Evolutionary conservation across 2,113 vertebrate genomes (phyloP), one percentile per base, ranked within the genome.

Genomic region (Osmerus eperlanus): DNA sequence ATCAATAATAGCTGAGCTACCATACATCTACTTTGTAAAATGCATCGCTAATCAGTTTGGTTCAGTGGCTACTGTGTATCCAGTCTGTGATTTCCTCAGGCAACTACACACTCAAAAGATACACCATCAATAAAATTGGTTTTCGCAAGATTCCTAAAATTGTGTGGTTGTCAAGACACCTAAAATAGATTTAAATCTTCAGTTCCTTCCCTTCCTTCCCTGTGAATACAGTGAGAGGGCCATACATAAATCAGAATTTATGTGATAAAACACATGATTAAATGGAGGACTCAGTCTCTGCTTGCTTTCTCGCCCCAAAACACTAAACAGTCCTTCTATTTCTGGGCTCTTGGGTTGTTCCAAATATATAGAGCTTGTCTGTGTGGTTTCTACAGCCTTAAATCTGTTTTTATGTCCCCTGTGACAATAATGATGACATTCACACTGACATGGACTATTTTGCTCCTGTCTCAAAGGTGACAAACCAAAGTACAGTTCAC

Each of bases 291-390:
- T 75, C 74, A 58, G 70, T 47, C 62, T 78, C 65, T 68, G 51
- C 70, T 73, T 68, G 47, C 75, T 81, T 65, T 75, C 71, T 77
- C 56, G 0, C 65, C 8, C 64, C 69, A 62, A 62, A 62, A 62
- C 60, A 62, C 62, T 41, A 41, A 65, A 36, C 29, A n/a, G 11
- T 2, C 16, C n/a, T 8, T 65, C 63, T 65, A 19, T 65, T 83
- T 84, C 83, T 56, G 64, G 66, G 70, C 15, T 1, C 3, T 11
- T 16, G 51, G 66, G 54, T 62, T 63, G 78, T 67, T 81, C 66
- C 60, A 14, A 21, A 70, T 62, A 77, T 83, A 80, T 83, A 82
- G 67, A 82, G 78, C 67, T 64, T 58, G 61, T 82, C 74, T 69
- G 51, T 9, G 23, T 80, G 72, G 63, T 77, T 83, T 82, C 72